Evolutionary conservation across 2,113 vertebrate species (phyloP), one percentile per base, ranked within the genome.

Genomic region (Silurus meridionalis): DNA sequence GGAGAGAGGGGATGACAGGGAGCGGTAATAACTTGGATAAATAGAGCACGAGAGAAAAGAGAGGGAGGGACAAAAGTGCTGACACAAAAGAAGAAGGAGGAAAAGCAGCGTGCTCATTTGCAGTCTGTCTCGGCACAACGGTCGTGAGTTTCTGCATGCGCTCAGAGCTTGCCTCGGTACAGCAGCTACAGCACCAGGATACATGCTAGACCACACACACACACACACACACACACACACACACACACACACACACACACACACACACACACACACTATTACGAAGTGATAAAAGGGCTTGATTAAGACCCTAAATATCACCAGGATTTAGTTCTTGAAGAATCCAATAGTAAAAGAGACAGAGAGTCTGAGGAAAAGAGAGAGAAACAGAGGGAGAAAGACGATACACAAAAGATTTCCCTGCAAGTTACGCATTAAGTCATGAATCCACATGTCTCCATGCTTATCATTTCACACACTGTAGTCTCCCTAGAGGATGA

Each of bases 301-400:
- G 94, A 93, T 93, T 94, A 95, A 95, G 93, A 93, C 93, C 79
- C 85, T 94, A 93, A 94, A 94, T 94, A 94, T 92, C 89, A 92
- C 89, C 91, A 92, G 94, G 94, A 95, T 95, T 95, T 93, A 92
- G 91, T 93, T 91, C 92, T 93, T 91, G 91, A 92, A 93, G 91
- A 92, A 91, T 85, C 72, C 50, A 63, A 90, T 58, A 85, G 74
- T 57, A 53, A 52, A 46, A 15, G 82, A 48, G 55, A 37, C 28
- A 79, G 37, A 37, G 37, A 37, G 1, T 37, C 37, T 37, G 2
- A 37, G 37, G 37, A 37, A 37, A 37, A 37, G 37, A 84, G 53
- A 17, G 37, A 37, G 37, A 37, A 37, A 37, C 37, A 37, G 37
- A 37, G 37, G 37, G 37, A 37, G 84, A 85, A 8, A 48, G 46